phyloP scores from a whole-genome alignment of 2,888 invertebrate genomes.

The Drosophila emarginata region DNA sequence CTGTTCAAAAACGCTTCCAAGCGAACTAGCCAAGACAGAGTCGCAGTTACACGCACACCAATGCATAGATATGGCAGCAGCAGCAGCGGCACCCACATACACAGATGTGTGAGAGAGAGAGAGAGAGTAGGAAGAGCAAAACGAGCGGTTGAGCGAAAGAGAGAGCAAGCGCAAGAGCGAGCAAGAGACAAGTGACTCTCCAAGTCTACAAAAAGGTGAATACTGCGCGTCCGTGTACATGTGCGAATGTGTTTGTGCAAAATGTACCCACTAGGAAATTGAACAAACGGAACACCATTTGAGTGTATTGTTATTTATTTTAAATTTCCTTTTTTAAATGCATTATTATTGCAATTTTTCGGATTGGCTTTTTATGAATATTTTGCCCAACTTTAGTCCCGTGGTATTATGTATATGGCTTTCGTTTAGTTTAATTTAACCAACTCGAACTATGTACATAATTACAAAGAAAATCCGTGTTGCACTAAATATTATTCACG shows the following conservation, averaged over 20 bases:
- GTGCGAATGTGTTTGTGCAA: conserved; percentile 17
- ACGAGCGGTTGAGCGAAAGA: conserved; percentile 15
- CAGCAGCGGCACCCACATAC: conserved; percentile 45
- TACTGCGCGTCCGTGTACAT: background rate
- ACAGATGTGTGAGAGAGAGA: conserved; percentile 2
- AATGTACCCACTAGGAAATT: conserved; percentile 53
- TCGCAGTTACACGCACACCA: conserved; percentile 7
- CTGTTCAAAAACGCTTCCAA: conserved; percentile 20
- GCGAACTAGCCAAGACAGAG: conserved; percentile 1
- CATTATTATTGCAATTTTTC: too few species aligned
- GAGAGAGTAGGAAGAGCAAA: background rate
- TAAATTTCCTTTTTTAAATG: too few species aligned
- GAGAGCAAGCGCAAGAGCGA: conserved; percentile 11
- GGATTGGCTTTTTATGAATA: too few species aligned
- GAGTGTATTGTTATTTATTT: too few species aligned
- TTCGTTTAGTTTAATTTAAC: too few species aligned
- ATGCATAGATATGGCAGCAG: background rate
- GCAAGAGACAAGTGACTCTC: conserved; percentile 21
- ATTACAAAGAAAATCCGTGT: too few species aligned
- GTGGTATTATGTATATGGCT: too few species aligned
- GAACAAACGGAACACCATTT: too few species aligned
- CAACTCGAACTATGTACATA: too few species aligned
- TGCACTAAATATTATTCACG: too few species aligned
- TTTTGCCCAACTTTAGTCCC: too few species aligned
- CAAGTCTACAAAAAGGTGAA: conserved; percentile 40